These are phyloP conservation scores for Macaca fascicularis DNA, from an alignment of 2,113 vertebrate species.

Conservation along the genomic window T2T-MFA8v1.1 NC_088384.1:24815501-24816000, in stretches of 20 bases:
- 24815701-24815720: slow-evolving; percentile 21
- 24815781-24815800: slow-evolving; percentile 51
- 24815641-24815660: neutral
- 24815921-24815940: slow-evolving; percentile 31
- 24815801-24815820: neutral
- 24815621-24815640: slow-evolving; percentile 31
- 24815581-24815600: neutral
- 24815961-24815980: slow-evolving; percentile 59
- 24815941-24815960: slow-evolving; percentile 29
- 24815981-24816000: slow-evolving; percentile 56
- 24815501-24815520: neutral
- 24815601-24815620: neutral
- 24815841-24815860: slow-evolving; percentile 59
- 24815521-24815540: neutral
- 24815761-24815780: slow-evolving; percentile 53
- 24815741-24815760: neutral
- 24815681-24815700: neutral
- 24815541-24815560: neutral
- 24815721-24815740: slow-evolving; percentile 37
- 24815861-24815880: slow-evolving; percentile 28
- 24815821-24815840: slow-evolving; percentile 62
- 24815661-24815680: neutral
- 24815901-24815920: slow-evolving; percentile 42
- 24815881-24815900: slow-evolving; percentile 26
- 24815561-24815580: neutral